Base-by-base conservation (phyloP, 2,888 invertebrate genomes). In the Agelastica alni region DNA sequence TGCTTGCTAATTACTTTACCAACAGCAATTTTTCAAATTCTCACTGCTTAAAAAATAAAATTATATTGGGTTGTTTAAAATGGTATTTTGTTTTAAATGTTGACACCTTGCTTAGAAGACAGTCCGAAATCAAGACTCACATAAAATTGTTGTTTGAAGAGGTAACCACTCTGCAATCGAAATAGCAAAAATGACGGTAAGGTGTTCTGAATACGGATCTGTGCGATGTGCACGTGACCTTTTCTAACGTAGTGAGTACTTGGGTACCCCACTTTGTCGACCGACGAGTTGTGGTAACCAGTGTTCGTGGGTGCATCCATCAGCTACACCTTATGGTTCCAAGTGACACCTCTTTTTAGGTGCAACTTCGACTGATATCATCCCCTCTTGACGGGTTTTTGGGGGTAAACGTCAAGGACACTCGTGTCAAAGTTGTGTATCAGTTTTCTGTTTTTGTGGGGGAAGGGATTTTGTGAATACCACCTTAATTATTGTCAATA, bases 331-430 rank as follows among this genome's bases (percentile, higher is more conserved):
- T 59, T 58, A 58, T 58, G 60, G 61, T 46, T 43, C 56, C 20
- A 51, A 55, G 55, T 60, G 53, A 42, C 53, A 60, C 59, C 60
- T 60, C 60, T 54, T 48, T 52, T 62, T 56, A 54, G 45, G 58
- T 57, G 56, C 57, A 37, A 34, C 32, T 39, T 7, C 26, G 26
- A 7, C n/a, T 17, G 20, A 20, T 18, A 56, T 62, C 72, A 71
- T 71, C 74, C 75, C 74, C 75, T 70, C 74, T 73, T 70, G 72
- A 62, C 45, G 43, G 41, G 43, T 43, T 54, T 69, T 67, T 66
- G 72, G 74, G 70, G 74, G 74, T 71, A 72, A 61, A 46, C 63
- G 66, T 69, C 75, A 75, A 75, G 75, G 75, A 75, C 75, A 67
- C 44, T 41, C 39, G 57, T 68, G 70, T 72, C 70, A 70, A 67